Evolutionary conservation across 2,797 vertebrate species (phyloP), one percentile per base, ranked within the genome.

Genomic region (Oophaga sylvatica): DNA sequence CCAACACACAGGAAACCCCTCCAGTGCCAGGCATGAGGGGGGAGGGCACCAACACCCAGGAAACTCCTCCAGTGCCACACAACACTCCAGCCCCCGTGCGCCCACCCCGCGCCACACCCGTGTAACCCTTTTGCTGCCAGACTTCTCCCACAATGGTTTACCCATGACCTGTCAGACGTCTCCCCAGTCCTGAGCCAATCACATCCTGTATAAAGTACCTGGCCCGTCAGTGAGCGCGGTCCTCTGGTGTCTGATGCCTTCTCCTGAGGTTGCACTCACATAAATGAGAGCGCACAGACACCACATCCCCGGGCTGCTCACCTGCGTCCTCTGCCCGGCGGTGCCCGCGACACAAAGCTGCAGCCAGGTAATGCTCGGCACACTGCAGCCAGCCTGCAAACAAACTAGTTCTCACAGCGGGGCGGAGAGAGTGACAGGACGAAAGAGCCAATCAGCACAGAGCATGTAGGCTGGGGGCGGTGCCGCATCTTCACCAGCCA

Each of bases 391-490:
- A 16, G 57, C 41, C 83, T 15, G 70, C 83, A 85, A 85, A 82
- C 83, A 85, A 85, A 83, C 84, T 86, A 89, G 71, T 89, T 83
- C 84, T 76, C 84, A 77, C 83, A 81, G 68, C 60, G 73, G 60
- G 70, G 83, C 68, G 15, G 60, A 35, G 67, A n/a, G 68, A 75
- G 9, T 56, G 88, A 78, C 84, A 56, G 9, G 13, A 31, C 17
- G 11, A 26, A 20, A 2, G 16, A n/a, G 1, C 87, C 87, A 88
- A 88, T 88, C 56, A 80, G 2, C 1, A 12, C 56, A 0, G 17
- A 19, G 19, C 17, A 19, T 0, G 13, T 15, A 59, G 12, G 48
- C 0, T 8, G 11, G 22, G 53, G 79, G 63, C 63, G 62, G 29
- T 0, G 16, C 62, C 8, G 0, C 2, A 31, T 13, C 2, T 12